These are phyloP conservation scores for Nibea coibor DNA, from an alignment of 2,113 vertebrate genomes.

Conservation along the genomic window DNA sequence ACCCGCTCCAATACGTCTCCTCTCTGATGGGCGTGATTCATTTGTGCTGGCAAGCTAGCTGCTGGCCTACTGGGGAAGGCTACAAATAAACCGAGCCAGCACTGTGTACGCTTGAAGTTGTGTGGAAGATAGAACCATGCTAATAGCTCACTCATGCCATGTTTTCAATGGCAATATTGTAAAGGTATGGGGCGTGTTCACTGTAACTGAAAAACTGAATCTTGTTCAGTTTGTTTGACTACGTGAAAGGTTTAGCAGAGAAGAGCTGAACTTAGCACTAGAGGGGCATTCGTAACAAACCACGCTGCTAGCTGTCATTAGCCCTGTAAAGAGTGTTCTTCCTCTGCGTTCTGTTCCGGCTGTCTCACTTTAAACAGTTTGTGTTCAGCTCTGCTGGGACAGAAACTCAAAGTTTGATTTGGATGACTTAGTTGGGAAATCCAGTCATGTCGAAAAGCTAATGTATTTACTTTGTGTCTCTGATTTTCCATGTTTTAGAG, in stretches of 20 bases:
- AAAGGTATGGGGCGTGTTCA: too few relatives aligned
- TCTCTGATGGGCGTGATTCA: constrained; percentile 33
- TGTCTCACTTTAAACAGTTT: background rate
- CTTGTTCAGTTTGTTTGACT: too few relatives aligned
- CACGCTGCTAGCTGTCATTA: background rate
- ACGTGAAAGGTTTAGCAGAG: background rate
- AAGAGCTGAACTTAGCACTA: background rate
- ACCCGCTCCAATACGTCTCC: background rate
- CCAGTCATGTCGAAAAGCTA: background rate
- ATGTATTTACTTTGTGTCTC: background rate
- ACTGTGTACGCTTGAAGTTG: background rate
- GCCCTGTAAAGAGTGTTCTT: background rate
- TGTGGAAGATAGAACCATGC: background rate
- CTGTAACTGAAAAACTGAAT: background rate
- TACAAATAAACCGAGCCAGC: background rate
- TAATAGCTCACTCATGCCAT: background rate
- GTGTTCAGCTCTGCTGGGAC: background rate
- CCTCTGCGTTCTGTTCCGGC: too few relatives aligned
- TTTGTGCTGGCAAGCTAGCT: background rate
- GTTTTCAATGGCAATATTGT: background rate
- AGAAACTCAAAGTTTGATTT: background rate
- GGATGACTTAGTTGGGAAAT: background rate
- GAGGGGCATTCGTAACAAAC: background rate
- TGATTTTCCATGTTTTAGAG: background rate
- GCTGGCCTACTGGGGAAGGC: constrained; percentile 28